These are phyloP conservation scores for Deilephila elpenor DNA, from an alignment of 2,888 invertebrate genomes.

Conservation along the genomic window DNA sequence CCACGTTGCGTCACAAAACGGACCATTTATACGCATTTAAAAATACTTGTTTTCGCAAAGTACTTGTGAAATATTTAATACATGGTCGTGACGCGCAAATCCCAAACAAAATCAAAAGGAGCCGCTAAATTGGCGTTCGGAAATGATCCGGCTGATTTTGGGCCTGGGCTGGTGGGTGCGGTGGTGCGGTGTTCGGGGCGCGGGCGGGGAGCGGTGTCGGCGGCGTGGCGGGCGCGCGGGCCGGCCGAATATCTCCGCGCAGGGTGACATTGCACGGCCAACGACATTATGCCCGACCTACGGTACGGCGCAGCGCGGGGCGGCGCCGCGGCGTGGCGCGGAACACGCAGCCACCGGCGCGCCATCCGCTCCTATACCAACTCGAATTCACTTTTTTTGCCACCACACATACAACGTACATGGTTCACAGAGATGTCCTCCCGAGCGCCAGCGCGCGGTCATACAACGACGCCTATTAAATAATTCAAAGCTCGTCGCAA, in stretches of 20 bases:
- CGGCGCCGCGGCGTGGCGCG: constrained; percentile 55
- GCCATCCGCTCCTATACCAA: constrained; percentile 54
- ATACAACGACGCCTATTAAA: constrained; percentile 42
- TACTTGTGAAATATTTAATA: not conserved
- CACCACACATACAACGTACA: not conserved
- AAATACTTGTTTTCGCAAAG: not conserved
- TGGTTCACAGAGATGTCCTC: constrained; percentile 15
- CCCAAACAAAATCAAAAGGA: constrained; percentile 46
- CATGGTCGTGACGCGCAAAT: constrained; percentile 34
- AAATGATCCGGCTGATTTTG: constrained; percentile 64
- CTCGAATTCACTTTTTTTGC: not conserved
- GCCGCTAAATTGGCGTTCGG: constrained; percentile 63
- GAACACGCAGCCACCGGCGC: constrained; percentile 50
- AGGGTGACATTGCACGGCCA: constrained; percentile 81
- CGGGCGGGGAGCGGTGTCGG: constrained; percentile 44
- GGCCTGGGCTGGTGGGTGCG: constrained; percentile 39
- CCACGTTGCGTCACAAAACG: constrained; percentile 17
- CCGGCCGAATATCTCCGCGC: constrained; percentile 67
- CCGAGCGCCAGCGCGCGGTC: constrained; percentile 30
- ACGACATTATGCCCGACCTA: constrained; percentile 81
- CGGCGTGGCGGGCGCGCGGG: constrained; percentile 45
- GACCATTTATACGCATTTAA: not conserved
- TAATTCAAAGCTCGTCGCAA: constrained; percentile 51
- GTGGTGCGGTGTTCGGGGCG: constrained; percentile 40
- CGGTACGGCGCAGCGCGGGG: constrained; percentile 68